Base-by-base conservation (phyloP, 2,797 vertebrate genomes). In the Hemitrygon akajei region DNA sequence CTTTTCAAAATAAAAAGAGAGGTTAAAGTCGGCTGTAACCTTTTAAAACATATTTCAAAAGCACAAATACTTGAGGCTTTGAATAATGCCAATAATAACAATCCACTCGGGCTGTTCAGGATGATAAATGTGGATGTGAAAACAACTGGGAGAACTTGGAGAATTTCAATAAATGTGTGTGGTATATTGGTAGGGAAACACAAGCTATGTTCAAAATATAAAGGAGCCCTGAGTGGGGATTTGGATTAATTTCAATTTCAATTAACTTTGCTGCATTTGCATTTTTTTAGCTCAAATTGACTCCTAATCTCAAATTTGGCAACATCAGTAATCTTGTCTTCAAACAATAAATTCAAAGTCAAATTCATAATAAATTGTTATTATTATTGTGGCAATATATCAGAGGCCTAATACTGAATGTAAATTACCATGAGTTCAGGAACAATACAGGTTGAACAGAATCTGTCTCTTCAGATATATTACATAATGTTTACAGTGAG, bases 21-120 rank as follows among this genome's bases (percentile, higher is more conserved):
- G 86, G 86, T 89, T 89, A 89, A 63, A 66, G 86, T 89, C 86
- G 20, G 86, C 18, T 66, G 34, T 34, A 89, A 89, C 86, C 86
- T 89, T 66, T 89, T 22, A 5, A 22, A 69, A 69, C 86, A 89
- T 89, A 66, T 69, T 89, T 63, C 60, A 69, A 89, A 89, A 89
- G 22, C 86, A 89, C 37, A 89, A 89, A 89, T 89, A 89, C 34
- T 69, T 89, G 60, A 89, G n/a, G 86, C n/a, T 89, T 89, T 34
- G n/a, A 89, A 89, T 37, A 89, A 89, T 37, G 86, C 86, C 86
- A 89, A 69, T 37, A 89, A 89, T 89, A 89, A 89, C 86, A 89
- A 69, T 89, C 86, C 34, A 34, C n/a, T 63, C 60, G 7, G 60
- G 86, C n/a, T 69, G 60, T 89, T 89, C 86, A 22, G n/a, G 18